Base-by-base conservation (phyloP, 1,140 invertebrate genomes). In the Neotoxoptera formosana region DNA sequence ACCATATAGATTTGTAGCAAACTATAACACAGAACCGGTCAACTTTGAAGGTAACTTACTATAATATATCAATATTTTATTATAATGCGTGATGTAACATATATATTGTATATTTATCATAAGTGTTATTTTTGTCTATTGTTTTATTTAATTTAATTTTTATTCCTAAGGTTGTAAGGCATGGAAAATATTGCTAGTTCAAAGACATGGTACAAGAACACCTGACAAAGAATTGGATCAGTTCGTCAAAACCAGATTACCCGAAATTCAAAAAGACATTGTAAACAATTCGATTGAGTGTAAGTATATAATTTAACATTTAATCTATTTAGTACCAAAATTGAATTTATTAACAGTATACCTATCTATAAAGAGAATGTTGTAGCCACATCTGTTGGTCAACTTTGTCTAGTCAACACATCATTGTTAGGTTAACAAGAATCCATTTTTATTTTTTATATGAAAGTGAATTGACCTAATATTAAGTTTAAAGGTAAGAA, bases 201-300 rank as follows among this genome's bases (percentile, higher is more conserved):
- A 97, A 41, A 95, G 97, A 48, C 97, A 97, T 95, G 97, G 97
- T 21, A 97, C 97, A 41, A 95, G 97, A 93, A 96, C 96, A 95
- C 97, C 97, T 20, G 96, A 96, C 84, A 94, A 95, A 90, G 95
- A 96, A 93, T 94, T 96, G 7, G 96, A 97, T 87, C 94, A 95
- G 21, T 94, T 94, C 47, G 96, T 97, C 94, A 95, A 95, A 87
- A 94, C 95, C 21, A 94, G 95, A 67, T 94, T 97, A 9, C 95
- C 95, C 17, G 60, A 95, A 51, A 94, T 97, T 34, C 95, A 95
- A 92, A 93, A 96, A 41, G 94, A 95, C 60, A 96, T 97, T 94
- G 89, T 97, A 51, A 60, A 95, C 7, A 95, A 95, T 94, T 95
- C 95, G 17, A 6, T 94, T 93, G 23, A 94, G 94, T 91, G 95